A percentile compares a stretch with the other conserved stretches of the same genome.
These are phyloP conservation scores for Oceanites oceanicus DNA, from an alignment of 2,113 vertebrate species.

Conservation along the genomic window DNA sequence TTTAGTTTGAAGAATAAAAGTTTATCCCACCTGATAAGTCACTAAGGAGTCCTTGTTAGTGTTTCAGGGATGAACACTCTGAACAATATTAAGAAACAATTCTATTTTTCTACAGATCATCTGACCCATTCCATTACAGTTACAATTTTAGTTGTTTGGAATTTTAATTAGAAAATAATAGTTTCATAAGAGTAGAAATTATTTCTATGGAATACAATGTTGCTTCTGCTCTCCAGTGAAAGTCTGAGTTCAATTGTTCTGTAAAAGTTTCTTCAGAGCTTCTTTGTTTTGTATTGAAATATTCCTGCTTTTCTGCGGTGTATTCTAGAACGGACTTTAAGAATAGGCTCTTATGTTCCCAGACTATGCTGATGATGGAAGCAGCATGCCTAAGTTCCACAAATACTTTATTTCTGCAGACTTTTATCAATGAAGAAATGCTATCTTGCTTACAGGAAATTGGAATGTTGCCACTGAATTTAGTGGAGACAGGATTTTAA, in stretches of 20 bases:
- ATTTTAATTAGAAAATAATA: neutral
- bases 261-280: neutral
- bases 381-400: neutral
- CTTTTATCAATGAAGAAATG: neutral
- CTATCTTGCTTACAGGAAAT: neutral
- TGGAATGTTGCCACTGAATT: neutral
- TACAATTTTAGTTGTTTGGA: neutral
- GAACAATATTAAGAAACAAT: neutral
- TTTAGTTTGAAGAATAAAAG: neutral
- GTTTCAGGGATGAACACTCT: neutral
- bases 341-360: neutral
- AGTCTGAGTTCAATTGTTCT: neutral
- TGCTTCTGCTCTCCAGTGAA: neutral
- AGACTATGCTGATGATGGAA: neutral
- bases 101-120: neutral
- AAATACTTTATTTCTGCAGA: neutral
- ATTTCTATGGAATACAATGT: neutral
- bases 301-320: neutral
- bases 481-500: neutral
- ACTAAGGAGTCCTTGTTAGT: neutral
- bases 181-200: neutral
- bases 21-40: neutral
- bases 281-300: neutral
- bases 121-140: neutral
- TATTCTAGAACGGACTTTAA: neutral